Conservation (phyloP, 2,797 vertebrate species). For the Cyprinella venusta region DNA sequence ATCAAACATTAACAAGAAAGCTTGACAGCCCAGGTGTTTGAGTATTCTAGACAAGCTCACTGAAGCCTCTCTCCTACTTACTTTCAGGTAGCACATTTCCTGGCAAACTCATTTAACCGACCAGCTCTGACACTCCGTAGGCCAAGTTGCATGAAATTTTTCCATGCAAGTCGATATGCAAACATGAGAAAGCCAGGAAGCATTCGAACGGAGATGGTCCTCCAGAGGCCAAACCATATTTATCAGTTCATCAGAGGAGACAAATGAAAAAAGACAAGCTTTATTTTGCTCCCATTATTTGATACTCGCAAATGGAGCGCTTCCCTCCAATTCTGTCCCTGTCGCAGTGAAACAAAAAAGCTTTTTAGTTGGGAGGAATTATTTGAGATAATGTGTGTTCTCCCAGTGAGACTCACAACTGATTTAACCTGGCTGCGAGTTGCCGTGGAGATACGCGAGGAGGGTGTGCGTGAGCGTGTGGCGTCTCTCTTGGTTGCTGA, state of each 20-base stretch:
- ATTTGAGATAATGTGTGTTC: slow-evolving; percentile 46
- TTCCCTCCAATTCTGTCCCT: slow-evolving; percentile 30
- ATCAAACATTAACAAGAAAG: slow-evolving; percentile 26
- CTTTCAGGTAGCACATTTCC: not conserved
- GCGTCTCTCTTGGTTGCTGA: slow-evolving; percentile 31
- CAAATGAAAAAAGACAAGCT: slow-evolving; percentile 54
- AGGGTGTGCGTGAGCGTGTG: slow-evolving; percentile 5
- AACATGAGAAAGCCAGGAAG: slow-evolving; percentile 32
- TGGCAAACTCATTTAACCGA: not conserved
- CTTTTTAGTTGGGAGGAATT: slow-evolving; percentile 50
- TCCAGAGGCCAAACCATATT: slow-evolving; percentile 42
- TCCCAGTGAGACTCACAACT: slow-evolving; percentile 47
- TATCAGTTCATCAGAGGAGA: slow-evolving; percentile 54
- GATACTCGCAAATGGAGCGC: slow-evolving; percentile 39
- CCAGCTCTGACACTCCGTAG: not conserved
- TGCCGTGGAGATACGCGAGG: slow-evolving; percentile 43
- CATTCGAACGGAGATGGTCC: slow-evolving; percentile 33
- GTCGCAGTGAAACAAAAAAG: slow-evolving; percentile 36
- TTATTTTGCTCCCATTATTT: slow-evolving; percentile 47
- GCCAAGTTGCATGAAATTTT: not conserved
- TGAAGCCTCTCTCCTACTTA: slow-evolving; percentile 4
- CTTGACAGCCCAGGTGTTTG: slow-evolving; percentile 14
- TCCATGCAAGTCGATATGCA: slow-evolving; percentile 33
- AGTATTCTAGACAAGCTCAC: not conserved
- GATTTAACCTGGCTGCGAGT: slow-evolving; percentile 50